Evolutionary conservation across 2,113 vertebrate genomes (phyloP), one percentile per base, ranked within the genome.

Genomic region (Sebastes fasciatus): DNA sequence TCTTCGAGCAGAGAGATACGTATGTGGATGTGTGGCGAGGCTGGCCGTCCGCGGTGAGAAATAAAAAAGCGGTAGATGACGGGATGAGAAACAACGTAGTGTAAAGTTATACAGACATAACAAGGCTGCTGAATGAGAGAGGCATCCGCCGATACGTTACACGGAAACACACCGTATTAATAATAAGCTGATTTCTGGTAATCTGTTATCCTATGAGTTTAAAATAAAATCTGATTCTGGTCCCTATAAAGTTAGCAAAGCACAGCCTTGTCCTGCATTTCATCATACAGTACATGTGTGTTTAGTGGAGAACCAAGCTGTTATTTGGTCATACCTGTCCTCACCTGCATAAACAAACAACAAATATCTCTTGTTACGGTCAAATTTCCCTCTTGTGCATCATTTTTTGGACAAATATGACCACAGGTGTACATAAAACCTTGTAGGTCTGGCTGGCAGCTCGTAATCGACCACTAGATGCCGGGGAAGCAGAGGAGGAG

Each of bases 361-460:
- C 34, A 34, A 34, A 34, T 34, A 34, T 34, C 34, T 34, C 34
- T 34, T 34, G 34, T 34, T 34, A 34, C 34, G 1, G 21, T 11
- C 5, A 51, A 51, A 14, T 13, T 1, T 4, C 11, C 14, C 12
- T 77, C 42, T 4, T 71, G 6, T 13, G 12, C 52, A 61, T 14
- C 0, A 5, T 13, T 55, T 57, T 8, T 46, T 9, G 11, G 42
- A 57, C 45, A 74, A 46, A 69, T 57, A 10, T 11, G 40, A 21
- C 17, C 43, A n/a, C 11, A 74, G 67, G 23, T 77, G 58, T 61
- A 46, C 43, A 48, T 14, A 16, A 23, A 52, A 95, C 94, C 93
- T 93, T 94, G 67, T 84, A 91, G 64, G 77, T 2, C 16, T 77
- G 91, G 57, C 51, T 69, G 23, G 45, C 16, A 11, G 72, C n/a